Evolutionary conservation across 2,113 vertebrate species (phyloP), one percentile per base, ranked within the genome.

Genomic region (Serilophus lunatus): DNA sequence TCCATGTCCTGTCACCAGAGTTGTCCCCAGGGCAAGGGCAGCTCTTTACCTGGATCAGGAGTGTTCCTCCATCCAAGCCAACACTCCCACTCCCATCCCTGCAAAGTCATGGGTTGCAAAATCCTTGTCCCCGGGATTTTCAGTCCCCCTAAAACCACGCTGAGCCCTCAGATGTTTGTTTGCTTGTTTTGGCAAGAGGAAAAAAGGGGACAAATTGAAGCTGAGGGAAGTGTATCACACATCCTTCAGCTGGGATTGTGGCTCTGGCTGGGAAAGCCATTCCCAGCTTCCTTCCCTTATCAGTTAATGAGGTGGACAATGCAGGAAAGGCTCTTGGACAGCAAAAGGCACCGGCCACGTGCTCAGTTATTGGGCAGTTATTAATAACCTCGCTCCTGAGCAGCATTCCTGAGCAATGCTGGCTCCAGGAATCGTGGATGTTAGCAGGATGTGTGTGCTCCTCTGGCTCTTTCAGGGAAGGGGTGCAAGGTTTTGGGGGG

Each of bases 111-210:
- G 89, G 38, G 29, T 56, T 85, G 40, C 61, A 25, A 70, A 93
- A 64, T 66, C 10, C 2, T 20, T 3, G 13, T 50, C 90, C 81
- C n/a, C 10, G 1, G 42, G 6, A 2, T 66, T 31, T 9, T 3
- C 8, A 18, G 31, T 8, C 53, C 63, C 38, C 29, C 28, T 42
- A 44, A 57, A 88, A 45, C 54, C 22, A 3, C 3, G 4, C 13
- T 2, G 29, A 60, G 3, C 90, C 35, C 56, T 65, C 71, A 36
- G 61, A 28, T 81, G 3, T 71, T 91, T 91, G 50, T 59, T 92
- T 94, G 92, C 90, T 96, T 94, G 56, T 56, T 88, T 93, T 95
- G 95, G 86, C 92, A 90, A 10, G 68, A 44, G 59, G 68, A 26
- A 18, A 61, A 93, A 86, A n/a, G n/a, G 25, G 29, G 64, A 60